Base-by-base conservation (phyloP, 2,797 vertebrate species). In the Amblyopsis hoosieri region DNA sequence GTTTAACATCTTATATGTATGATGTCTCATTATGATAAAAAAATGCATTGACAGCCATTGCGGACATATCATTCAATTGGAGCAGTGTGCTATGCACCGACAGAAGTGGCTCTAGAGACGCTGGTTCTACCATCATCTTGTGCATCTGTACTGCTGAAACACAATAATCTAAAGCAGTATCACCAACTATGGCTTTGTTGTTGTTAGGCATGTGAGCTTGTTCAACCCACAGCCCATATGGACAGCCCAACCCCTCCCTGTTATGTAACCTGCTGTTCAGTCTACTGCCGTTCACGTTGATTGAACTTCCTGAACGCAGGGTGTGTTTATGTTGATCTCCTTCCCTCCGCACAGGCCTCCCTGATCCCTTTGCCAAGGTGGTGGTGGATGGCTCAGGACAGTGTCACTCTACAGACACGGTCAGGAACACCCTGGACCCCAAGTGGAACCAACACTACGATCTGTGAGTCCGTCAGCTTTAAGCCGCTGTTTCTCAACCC, bases 381-480 rank as follows among this genome's bases (percentile, higher is more conserved):
- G 96, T 99, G 52, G 97, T 99, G 86, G 97, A 99, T 4, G 97
- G 97, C 76, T 99, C 97, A 67, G 97, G 97, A 49, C 96, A 99
- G 78, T 99, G 97, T 91, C 97, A 99, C 94, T 99, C 97, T 52
- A 99, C 97, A 84, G 97, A 99, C 93, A 99, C 97, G 84, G 97
- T 99, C 94, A 98, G 96, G 94, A 99, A 99, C 90, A 99, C 96
- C 8, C 95, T 99, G 42, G 97, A 99, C 92, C 97, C 97, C 80
- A 99, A 98, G 87, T 99, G 97, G 97, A 99, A 99, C 90, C 97
- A 99, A 82, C 97, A 99, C 91, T 99, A 99, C 81, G 97, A 99
- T 90, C 90, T 99, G 97, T 99, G 92, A 94, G 97, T 93, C 42
- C 65, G 49, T 15, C 53, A 53, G 13, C 10, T 46, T 42, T 50